Evolutionary conservation across 2,113 vertebrate genomes (phyloP).

Genomic region (Syngnathoides biaculeatus): DNA sequence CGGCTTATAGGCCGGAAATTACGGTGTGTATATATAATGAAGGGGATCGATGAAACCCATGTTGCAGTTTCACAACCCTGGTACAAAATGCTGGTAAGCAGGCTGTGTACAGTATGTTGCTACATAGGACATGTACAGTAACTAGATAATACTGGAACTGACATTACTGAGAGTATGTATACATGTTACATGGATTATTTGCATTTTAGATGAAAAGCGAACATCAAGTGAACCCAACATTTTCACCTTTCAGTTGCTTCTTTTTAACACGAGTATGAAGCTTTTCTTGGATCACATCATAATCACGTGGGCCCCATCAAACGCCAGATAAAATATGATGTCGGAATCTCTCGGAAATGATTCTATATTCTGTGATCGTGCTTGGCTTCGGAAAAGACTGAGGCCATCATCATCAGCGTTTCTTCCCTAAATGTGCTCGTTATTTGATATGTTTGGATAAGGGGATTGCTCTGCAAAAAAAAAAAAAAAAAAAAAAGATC

Average conservation of each 20-base stretch:
- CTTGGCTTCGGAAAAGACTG: slow-evolving; percentile 46
- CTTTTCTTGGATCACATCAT: slow-evolving; percentile 29
- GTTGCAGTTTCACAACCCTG: background rate
- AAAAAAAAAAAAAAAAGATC: slow-evolving; percentile 63
- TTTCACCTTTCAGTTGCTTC: background rate
- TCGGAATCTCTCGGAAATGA: slow-evolving; percentile 51
- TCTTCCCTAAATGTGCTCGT: slow-evolving; percentile 38
- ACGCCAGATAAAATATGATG: slow-evolving; percentile 43
- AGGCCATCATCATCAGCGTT: slow-evolving; percentile 38
- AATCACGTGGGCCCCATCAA: slow-evolving; percentile 25
- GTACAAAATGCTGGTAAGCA: background rate
- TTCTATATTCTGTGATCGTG: slow-evolving; percentile 59
- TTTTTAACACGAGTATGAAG: background rate
- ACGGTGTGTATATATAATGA: too few relatives aligned
- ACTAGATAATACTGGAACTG: too few relatives aligned
- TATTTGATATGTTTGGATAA: slow-evolving; percentile 51
- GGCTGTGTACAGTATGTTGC: too few relatives aligned
- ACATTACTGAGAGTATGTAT: too few relatives aligned
- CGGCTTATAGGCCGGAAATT: too few relatives aligned
- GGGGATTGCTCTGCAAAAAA: slow-evolving; percentile 49
- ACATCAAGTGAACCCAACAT: background rate
- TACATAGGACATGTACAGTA: background rate
- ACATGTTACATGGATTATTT: background rate
- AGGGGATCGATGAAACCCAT: background rate
- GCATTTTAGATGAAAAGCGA: background rate